phyloP scores from a whole-genome alignment of 1,140 invertebrate genomes.

The Drosophila parvula region DNA sequence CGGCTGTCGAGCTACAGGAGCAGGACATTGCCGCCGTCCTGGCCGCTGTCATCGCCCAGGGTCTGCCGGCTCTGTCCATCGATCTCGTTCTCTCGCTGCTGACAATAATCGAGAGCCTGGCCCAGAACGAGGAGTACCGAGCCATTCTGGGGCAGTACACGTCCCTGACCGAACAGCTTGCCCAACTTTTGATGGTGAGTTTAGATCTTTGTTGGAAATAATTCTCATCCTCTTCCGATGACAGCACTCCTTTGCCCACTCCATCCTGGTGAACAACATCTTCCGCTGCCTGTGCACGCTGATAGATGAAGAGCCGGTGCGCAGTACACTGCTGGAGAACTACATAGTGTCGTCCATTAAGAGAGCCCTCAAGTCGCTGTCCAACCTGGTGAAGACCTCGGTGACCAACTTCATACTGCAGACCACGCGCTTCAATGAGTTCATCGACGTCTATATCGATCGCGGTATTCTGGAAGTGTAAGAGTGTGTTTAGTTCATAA shows the following conservation, averaged over 20 bases:
- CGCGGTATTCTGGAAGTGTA: slow-evolving; percentile 76
- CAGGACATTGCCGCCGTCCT: slow-evolving; percentile 45
- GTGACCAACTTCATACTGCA: slow-evolving; percentile 80
- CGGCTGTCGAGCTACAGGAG: slow-evolving; percentile 32
- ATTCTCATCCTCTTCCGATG: background rate
- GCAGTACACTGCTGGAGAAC: slow-evolving; percentile 44
- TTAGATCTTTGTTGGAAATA: accelerated
- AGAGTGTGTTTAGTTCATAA: background rate
- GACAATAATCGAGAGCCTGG: slow-evolving; percentile 64
- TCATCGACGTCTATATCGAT: slow-evolving; percentile 72
- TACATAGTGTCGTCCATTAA: slow-evolving; percentile 72
- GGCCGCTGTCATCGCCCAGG: slow-evolving; percentile 48
- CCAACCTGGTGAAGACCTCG: slow-evolving; percentile 74
- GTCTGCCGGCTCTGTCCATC: slow-evolving; percentile 55
- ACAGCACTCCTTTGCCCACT: slow-evolving; percentile 70
- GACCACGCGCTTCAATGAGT: slow-evolving; percentile 73
- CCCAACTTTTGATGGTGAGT: slow-evolving; percentile 66
- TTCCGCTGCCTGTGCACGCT: slow-evolving; percentile 77
- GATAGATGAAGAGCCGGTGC: slow-evolving; percentile 63
- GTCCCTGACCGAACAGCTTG: slow-evolving; percentile 60
- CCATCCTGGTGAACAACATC: slow-evolving; percentile 74
- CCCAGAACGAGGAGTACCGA: slow-evolving; percentile 69
- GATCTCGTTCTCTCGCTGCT: slow-evolving; percentile 68
- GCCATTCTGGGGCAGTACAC: slow-evolving; percentile 26
- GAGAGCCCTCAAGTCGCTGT: slow-evolving; percentile 70